A percentile compares a stretch with the other conserved stretches of the same genome.
Evolutionary conservation across 1,140 invertebrate species (phyloP).

Genomic region (Brachionus sp.): DNA sequence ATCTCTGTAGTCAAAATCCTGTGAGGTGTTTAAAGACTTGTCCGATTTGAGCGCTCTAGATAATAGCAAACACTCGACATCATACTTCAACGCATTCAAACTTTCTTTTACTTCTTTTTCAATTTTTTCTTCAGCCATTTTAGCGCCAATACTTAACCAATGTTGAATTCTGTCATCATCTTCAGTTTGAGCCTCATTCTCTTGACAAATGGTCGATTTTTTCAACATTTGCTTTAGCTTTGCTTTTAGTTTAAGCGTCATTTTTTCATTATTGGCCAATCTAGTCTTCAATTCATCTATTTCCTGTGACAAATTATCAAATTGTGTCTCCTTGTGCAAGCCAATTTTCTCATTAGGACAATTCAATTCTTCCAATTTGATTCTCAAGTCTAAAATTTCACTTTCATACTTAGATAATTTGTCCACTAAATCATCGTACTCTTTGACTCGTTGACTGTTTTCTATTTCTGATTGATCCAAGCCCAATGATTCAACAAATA

Average conservation of each 20-base stretch:
- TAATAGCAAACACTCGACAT: neutral
- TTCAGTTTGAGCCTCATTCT: neutral
- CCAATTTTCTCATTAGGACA: neutral
- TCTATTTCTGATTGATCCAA: slow-evolving; percentile 10
- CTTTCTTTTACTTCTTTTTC: neutral
- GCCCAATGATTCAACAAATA: slow-evolving; percentile 19
- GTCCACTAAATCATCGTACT: slow-evolving; percentile 14
- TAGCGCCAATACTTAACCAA: neutral
- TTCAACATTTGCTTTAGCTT: slow-evolving; percentile 23
- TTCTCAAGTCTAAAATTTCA: neutral
- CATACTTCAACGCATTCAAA: neutral
- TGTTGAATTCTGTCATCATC: neutral
- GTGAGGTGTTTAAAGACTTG: neutral
- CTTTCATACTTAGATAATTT: neutral
- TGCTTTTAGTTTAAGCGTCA: slow-evolving; percentile 10
- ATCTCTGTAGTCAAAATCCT: slow-evolving; percentile 17
- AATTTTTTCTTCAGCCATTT: neutral
- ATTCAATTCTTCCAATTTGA: neutral
- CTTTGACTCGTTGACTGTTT: neutral
- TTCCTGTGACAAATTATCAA: neutral
- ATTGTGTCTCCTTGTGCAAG: neutral
- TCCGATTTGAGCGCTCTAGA: neutral
- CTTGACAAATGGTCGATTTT: neutral
- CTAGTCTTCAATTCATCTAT: neutral
- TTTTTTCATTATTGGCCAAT: neutral